Evolutionary conservation across 2,888 invertebrate species (phyloP).

Genomic region (Ferrisia virgata): DNA sequence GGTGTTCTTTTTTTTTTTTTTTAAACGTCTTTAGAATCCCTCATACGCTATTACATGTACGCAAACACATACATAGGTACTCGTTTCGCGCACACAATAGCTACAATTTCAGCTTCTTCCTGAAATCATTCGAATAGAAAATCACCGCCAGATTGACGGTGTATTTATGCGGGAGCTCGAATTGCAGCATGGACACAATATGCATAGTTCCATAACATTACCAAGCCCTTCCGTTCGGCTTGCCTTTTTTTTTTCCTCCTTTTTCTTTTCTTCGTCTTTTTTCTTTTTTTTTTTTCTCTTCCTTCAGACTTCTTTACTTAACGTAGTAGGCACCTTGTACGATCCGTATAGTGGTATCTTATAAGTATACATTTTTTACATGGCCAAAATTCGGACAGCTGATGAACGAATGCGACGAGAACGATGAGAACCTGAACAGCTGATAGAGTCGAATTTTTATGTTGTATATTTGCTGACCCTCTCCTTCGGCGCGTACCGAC

Average conservation of each 20-base stretch:
- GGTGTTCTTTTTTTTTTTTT: no score
- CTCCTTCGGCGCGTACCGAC: no score
- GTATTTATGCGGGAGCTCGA: neutral
- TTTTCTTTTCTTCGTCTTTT: no score
- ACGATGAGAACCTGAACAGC: neutral
- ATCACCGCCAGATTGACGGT: neutral
- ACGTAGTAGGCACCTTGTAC: no score
- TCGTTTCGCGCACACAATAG: neutral
- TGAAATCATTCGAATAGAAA: neutral
- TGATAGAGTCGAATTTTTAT: neutral
- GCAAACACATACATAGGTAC: neutral
- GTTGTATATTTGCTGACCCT: neutral
- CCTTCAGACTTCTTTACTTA: no score
- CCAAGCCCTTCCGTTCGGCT: neutral
- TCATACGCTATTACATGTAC: neutral
- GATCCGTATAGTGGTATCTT: no score
- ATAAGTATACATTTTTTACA: neutral
- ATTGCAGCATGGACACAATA: neutral
- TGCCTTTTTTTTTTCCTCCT: neutral
- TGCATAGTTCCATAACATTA: neutral
- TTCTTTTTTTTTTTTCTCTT: no score
- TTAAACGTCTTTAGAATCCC: neutral
- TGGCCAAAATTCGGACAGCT: neutral
- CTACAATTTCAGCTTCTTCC: constrained; percentile 5
- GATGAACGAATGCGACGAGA: neutral